Percentiles rank a stretch among this genome's conserved stretches.
These are phyloP conservation scores for Falco novaeseelandiae DNA, from an alignment of 2,797 vertebrate species.

Conservation along the genomic window DNA sequence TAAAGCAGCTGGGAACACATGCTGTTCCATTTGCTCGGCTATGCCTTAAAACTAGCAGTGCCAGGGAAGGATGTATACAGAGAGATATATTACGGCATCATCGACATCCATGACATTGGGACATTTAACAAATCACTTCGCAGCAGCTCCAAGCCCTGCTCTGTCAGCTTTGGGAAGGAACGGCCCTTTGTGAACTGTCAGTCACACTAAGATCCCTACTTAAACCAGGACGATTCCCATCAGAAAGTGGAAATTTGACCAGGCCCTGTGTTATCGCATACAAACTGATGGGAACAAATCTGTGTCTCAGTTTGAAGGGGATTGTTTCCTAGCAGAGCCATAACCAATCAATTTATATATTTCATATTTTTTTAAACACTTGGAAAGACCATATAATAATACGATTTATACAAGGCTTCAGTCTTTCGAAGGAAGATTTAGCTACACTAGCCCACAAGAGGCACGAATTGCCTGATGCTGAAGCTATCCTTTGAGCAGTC, in stretches of 20 bases:
- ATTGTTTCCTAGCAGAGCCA: neutral
- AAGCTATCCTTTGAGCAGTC: neutral
- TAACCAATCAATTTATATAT: neutral
- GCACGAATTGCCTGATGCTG: neutral
- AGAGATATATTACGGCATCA: neutral
- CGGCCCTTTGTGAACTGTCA: neutral
- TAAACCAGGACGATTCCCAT: slow-evolving; percentile 35
- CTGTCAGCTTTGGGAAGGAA: neutral
- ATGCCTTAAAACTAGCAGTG: neutral
- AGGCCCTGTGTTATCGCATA: neutral
- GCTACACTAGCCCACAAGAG: neutral
- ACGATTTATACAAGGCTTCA: neutral
- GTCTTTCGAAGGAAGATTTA: neutral
- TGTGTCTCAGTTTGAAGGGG: neutral
- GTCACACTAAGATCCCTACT: neutral
- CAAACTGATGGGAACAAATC: slow-evolving; percentile 42
- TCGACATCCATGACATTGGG: neutral
- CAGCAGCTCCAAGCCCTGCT: neutral
- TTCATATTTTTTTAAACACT: neutral
- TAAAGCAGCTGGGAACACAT: slow-evolving; percentile 37
- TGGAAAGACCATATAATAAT: slow-evolving; percentile 1
- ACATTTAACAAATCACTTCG: neutral
- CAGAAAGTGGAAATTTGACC: slow-evolving; percentile 50
- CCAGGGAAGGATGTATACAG: neutral
- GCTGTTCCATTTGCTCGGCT: neutral